Percentiles rank a stretch among this genome's conserved stretches.
Conservation (phyloP, 2,888 invertebrate genomes). For the Lathronympha strigana region DNA sequence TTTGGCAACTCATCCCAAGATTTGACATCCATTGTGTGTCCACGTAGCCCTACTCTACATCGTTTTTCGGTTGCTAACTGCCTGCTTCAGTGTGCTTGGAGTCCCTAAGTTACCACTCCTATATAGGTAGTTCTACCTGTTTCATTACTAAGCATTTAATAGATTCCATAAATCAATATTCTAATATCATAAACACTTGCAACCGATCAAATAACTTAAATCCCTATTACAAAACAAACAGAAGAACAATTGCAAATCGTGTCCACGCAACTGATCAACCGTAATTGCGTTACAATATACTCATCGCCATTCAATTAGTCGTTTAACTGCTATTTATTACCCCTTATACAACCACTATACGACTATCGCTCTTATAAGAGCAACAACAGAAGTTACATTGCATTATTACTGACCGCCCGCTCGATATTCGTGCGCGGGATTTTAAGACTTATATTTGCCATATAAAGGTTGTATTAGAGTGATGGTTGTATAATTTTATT, state of each 20-base stretch:
- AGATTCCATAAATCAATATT: neutral
- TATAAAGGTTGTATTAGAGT: constrained; percentile 33
- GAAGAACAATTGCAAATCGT: constrained; percentile 11
- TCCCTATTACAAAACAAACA: constrained; percentile 2
- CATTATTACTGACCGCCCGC: constrained; percentile 9
- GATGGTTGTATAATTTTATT: constrained; percentile 52
- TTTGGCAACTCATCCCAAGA: too few relatives aligned
- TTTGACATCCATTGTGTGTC: too few relatives aligned
- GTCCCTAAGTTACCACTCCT: too few relatives aligned
- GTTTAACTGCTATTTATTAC: constrained; percentile 34
- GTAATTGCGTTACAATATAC: constrained; percentile 13
- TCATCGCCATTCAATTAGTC: constrained; percentile 33
- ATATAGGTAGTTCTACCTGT: too few relatives aligned
- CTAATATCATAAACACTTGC: neutral
- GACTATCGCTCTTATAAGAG: constrained; percentile 34
- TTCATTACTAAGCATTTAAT: neutral
- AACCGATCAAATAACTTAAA: neutral
- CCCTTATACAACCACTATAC: constrained; percentile 26
- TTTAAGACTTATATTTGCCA: constrained; percentile 1
- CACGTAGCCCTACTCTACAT: too few relatives aligned
- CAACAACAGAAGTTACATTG: constrained; percentile 27
- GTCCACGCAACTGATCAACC: constrained; percentile 8
- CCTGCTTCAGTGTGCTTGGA: too few relatives aligned
- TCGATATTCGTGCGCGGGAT: neutral
- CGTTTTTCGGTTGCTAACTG: too few relatives aligned